A percentile compares a stretch with the other conserved stretches of the same genome.
Conservation (phyloP, 92 coral and sea anemone genomes). For the Muricea muricata region DNA sequence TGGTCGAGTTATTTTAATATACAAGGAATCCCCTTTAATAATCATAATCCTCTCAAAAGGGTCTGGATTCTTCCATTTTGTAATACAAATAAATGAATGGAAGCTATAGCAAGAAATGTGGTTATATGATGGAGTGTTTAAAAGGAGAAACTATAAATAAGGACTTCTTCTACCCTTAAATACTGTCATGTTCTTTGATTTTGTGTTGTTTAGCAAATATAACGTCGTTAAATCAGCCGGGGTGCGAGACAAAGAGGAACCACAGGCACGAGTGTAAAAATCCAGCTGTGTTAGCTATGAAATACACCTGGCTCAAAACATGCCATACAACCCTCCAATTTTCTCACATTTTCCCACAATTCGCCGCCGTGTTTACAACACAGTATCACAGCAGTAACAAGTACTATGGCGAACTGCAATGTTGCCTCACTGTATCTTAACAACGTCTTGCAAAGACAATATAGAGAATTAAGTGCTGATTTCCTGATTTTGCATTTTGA, state of each 20-base stretch:
- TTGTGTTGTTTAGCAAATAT: constrained; percentile 21
- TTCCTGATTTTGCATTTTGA: background rate
- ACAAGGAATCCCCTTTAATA: constrained; percentile 17
- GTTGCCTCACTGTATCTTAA: background rate
- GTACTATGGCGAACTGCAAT: too few species aligned
- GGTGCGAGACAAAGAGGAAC: background rate
- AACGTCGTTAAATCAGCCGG: constrained; percentile 7
- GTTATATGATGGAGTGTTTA: background rate
- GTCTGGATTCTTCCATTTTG: background rate
- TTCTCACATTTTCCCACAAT: background rate
- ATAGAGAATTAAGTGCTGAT: background rate
- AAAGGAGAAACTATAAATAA: background rate
- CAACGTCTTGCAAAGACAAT: background rate
- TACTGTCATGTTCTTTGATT: background rate
- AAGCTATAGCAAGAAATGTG: background rate
- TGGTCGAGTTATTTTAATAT: background rate
- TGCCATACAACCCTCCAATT: background rate
- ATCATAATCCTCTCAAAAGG: background rate
- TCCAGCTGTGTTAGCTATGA: background rate
- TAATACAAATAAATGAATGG: too few species aligned
- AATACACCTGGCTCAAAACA: background rate
- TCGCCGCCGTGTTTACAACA: background rate
- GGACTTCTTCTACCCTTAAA: background rate
- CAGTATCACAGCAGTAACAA: background rate
- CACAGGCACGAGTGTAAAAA: background rate